Evolutionary conservation across 2,888 invertebrate species (phyloP), one percentile per base, ranked within the genome.

Genomic region (Trissonchulus sp.): DNA sequence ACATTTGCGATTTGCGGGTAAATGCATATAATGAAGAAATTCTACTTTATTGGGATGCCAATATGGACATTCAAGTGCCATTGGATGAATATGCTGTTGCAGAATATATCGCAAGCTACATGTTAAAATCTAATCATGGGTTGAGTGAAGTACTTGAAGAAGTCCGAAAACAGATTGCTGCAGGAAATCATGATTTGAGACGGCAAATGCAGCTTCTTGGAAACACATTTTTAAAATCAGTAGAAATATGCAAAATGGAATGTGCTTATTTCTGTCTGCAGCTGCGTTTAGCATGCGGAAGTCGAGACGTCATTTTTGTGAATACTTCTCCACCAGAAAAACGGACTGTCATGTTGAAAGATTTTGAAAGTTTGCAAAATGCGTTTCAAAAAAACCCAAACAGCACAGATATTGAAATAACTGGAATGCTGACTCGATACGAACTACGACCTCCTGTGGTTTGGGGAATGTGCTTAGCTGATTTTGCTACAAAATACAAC

Each of bases 51-150:
- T 72, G 72, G 72, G 33, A 36, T 30, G 72, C 72, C 35, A 72
- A 72, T 35, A 72, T 72, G 72, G 72, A 72, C 48, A n/a, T 72
- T 23, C 72, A 72, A n/a, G 48, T 48, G 8, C 23, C 8, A 8
- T 48, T 48, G 23, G 48, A 48, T 48, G 48, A 48, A 48, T 48
- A 48, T 23, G 48, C 48, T 23, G 48, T 48, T 48, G 48, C 48
- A 48, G 48, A 48, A 48, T 48, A 48, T 48, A 48, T 48, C 23
- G 48, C 23, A 48, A 48, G 48, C 48, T 48, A 48, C 48, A 48
- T 48, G 48, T 48, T 48, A 23, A 48, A 48, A 23, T 15, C 8
- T 23, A 48, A 15, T 8, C 23, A 48, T 23, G 48, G 8, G 23
- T 15, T 48, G 48, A 48, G 48, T 23, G 23, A 8, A 48, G 8